Percentiles rank a stretch among this genome's conserved stretches.
These are phyloP conservation scores for Frankliniella fusca DNA, from an alignment of 2,888 invertebrate genomes.

Conservation along the genomic window DNA sequence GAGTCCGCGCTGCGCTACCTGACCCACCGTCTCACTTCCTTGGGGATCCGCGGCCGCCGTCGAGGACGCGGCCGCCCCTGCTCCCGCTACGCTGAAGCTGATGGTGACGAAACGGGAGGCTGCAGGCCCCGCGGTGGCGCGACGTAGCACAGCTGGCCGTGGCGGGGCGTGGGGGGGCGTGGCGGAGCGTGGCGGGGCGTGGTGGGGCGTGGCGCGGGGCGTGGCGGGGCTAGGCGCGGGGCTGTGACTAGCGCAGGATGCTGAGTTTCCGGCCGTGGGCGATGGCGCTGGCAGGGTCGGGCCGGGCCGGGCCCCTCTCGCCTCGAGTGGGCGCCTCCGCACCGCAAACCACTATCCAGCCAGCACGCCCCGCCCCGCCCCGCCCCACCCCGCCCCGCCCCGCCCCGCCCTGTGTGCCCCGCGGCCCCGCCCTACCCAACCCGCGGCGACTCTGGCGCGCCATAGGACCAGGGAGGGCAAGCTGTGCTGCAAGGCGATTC, in stretches of 20 bases:
- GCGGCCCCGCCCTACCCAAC: no score
- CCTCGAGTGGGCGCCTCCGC: not conserved
- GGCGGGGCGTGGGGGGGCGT: not conserved
- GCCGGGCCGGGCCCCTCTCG: not conserved
- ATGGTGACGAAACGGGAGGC: not conserved
- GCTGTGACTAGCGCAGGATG: conserved; percentile 5
- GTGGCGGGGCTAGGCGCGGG: not conserved
- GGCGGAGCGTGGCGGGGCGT: not conserved
- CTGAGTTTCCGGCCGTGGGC: conserved; percentile 16
- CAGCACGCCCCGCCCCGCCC: not conserved
- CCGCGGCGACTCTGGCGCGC: no score
- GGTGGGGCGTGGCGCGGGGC: not conserved
- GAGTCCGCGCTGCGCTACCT: no score
- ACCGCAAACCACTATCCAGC: not conserved
- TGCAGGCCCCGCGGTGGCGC: not conserved
- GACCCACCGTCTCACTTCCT: no score
- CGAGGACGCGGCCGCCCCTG: no score
- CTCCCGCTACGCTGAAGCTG: no score
- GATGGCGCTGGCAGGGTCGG: not conserved
- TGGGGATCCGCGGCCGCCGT: no score
- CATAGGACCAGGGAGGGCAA: no score
- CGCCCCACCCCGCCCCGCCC: not conserved
- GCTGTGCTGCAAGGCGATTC: no score
- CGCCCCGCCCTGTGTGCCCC: not conserved
- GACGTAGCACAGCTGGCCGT: not conserved